Evolutionary conservation across 2,113 vertebrate species (phyloP), one percentile per base, ranked within the genome.

Genomic region (Oxygymnocypris stewartii): DNA sequence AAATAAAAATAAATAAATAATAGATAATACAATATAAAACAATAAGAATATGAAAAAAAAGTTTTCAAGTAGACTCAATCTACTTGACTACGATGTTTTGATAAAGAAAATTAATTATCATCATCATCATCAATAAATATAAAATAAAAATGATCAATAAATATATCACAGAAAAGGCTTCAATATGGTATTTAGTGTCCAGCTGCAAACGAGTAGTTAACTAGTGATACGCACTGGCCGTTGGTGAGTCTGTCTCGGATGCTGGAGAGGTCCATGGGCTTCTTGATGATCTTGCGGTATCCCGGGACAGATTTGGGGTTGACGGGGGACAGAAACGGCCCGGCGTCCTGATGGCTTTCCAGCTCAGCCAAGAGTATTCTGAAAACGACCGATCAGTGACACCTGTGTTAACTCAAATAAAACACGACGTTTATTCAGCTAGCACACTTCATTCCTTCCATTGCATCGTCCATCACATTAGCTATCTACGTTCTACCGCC

Each of bases 251-350:
- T 97, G 82, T 97, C 96, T 92, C 95, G 94, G 88, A 97, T 97
- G 73, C 96, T 97, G 71, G 96, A 96, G 91, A 97, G 96, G 92
- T 97, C 97, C 97, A 97, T 97, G 65, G 97, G 97, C 88, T 96
- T 97, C 92, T 95, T 97, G 90, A 97, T 97, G 91, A 97, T 95
- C 91, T 97, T 97, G 93, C 94, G 96, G 92, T 97, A 97, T 88
- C 97, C 96, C 88, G 97, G 96, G 92, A 97, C 97, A 87, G 96
- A 95, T 93, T 97, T 97, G 93, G 95, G 94, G 94, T 97, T 97
- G 92, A 97, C 97, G 89, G 96, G 97, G 89, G 94, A 95, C 89
- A 97, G 91, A 90, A 97, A 97, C 88, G 97, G 97, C 96, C 96
- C 97, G 59, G 96, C 96, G 83, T 97, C 97, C 88, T 96, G 95